A percentile compares a stretch with the other conserved stretches of the same genome.
These are phyloP conservation scores for Xestia c-nigrum DNA, from an alignment of 2,888 invertebrate species.

Conservation along the genomic window DNA sequence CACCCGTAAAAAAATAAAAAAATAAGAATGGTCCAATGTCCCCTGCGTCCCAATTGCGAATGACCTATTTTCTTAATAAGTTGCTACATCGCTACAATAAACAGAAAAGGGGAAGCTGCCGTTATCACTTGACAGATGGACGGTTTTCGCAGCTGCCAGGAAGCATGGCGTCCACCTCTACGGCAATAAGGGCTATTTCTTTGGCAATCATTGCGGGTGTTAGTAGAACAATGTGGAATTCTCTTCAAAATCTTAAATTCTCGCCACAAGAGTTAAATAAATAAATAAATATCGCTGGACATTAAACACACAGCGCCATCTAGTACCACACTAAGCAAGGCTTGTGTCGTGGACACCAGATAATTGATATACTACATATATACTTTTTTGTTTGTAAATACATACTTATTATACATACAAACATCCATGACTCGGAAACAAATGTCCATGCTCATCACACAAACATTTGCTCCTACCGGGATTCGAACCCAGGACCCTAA, in stretches of 20 bases:
- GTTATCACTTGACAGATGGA: constrained; percentile 1
- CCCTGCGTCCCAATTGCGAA: neutral
- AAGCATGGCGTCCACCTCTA: neutral
- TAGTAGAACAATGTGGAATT: neutral
- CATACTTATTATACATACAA: no score
- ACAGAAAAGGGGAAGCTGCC: neutral
- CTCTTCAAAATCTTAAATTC: neutral
- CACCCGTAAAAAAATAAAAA: neutral
- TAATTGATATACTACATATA: no score
- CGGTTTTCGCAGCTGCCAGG: neutral
- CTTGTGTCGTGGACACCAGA: no score
- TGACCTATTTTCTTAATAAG: constrained; percentile 13
- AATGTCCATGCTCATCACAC: no score
- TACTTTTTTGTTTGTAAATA: no score
- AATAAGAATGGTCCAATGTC: neutral
- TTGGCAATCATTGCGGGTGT: neutral
- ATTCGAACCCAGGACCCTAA: no score
- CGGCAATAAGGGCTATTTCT: neutral
- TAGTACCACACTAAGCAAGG: no score
- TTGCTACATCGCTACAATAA: constrained; percentile 12
- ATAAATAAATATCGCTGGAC: no score
- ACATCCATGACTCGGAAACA: no score
- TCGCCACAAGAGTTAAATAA: neutral
- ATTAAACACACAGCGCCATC: no score
- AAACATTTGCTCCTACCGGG: no score